phyloP scores from a whole-genome alignment of 2,113 vertebrate species.

The Gymnogyps californianus region DNA sequence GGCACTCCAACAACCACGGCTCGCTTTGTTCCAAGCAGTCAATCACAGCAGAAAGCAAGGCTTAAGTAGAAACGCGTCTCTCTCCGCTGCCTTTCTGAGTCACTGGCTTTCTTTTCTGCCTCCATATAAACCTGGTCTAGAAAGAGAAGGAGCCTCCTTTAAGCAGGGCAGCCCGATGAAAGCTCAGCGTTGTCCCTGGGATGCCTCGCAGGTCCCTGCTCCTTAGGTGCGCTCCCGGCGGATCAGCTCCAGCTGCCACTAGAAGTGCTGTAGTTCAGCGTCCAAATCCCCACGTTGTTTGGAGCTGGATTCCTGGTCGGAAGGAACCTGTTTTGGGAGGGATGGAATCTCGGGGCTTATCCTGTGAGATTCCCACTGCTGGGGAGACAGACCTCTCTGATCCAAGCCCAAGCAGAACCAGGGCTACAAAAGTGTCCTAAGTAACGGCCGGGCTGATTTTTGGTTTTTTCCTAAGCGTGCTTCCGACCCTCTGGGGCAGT shows the following conservation, averaged over 20 bases:
- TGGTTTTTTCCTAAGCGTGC: accelerated
- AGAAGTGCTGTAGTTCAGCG: background rate
- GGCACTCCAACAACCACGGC: background rate
- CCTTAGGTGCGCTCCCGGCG: background rate
- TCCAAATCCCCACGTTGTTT: background rate
- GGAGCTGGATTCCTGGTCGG: background rate
- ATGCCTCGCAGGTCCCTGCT: background rate
- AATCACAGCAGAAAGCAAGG: background rate
- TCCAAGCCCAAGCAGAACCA: background rate
- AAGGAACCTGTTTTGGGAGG: background rate
- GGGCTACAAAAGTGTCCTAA: background rate
- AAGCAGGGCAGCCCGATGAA: background rate
- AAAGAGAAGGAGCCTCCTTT: background rate
- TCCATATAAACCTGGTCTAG: background rate
- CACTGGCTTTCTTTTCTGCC: background rate
- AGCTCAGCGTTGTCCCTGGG: background rate
- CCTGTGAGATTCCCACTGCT: background rate
- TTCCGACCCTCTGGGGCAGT: accelerated
- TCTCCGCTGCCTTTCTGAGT: background rate
- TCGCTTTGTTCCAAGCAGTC: background rate
- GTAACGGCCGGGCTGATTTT: background rate
- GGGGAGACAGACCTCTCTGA: background rate
- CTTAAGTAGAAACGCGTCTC: background rate
- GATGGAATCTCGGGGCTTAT: background rate
- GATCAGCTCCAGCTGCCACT: background rate